These are phyloP conservation scores for Heterotis niloticus DNA, from an alignment of 2,113 vertebrate species.

Conservation along the genomic window DNA sequence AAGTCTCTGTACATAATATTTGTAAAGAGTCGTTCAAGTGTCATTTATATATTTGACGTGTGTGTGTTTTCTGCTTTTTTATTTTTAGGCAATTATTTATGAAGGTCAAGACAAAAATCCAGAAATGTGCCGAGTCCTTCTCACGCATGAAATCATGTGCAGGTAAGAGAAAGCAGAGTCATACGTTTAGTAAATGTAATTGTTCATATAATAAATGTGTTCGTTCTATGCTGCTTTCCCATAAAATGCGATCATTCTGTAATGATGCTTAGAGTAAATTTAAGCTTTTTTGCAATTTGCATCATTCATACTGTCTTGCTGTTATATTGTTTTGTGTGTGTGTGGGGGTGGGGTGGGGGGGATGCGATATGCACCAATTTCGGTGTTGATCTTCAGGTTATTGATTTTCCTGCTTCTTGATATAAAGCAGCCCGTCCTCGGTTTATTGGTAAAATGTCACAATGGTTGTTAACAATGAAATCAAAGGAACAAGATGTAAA, in stretches of 20 bases:
- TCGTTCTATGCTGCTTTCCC: not conserved
- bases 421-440: constrained; percentile 6
- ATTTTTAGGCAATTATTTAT: constrained; percentile 72
- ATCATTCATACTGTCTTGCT: not conserved
- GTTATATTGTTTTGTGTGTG: not conserved
- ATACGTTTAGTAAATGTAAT: not conserved
- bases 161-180: constrained; percentile 63
- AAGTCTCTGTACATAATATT: constrained; percentile 17
- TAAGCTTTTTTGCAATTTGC: not conserved
- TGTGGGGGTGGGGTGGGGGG: too few relatives aligned
- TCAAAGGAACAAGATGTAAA: constrained; percentile 6
- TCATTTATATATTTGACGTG: not conserved
- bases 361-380: not conserved
- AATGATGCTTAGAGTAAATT: not conserved
- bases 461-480: constrained; percentile 8
- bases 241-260: not conserved
- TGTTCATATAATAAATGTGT: not conserved
- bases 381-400: not conserved
- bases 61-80: constrained; percentile 26
- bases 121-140: constrained; percentile 77
- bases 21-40: not conserved
- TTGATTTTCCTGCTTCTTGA: constrained; percentile 14
- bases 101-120: constrained; percentile 81
- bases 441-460: constrained; percentile 15
- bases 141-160: constrained; percentile 86